A percentile compares a stretch with the other conserved stretches of the same genome.
These are phyloP conservation scores for Onychomys arenicola DNA, from an alignment of 2,797 vertebrate species.

Conservation along the genomic window DNA sequence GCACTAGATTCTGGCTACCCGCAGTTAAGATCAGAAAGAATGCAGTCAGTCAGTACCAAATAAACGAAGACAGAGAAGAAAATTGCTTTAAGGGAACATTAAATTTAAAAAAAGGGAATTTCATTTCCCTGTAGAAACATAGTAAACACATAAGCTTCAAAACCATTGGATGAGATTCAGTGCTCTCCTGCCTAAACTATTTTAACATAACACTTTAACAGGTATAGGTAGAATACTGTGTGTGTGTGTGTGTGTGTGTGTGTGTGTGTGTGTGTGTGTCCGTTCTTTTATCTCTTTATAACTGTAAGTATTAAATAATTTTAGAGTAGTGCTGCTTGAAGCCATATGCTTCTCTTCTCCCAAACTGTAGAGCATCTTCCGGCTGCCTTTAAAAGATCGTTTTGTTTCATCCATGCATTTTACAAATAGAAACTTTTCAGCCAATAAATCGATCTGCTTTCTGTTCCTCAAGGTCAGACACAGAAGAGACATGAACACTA, in stretches of 20 bases:
- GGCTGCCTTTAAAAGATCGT: not conserved
- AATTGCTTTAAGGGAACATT: conserved; percentile 26
- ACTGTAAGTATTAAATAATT: not conserved
- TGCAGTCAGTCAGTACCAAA: not conserved
- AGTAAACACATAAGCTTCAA: not conserved
- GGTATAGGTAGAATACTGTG: not conserved
- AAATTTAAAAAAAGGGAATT: not conserved
- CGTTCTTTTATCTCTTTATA: not conserved
- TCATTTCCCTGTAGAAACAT: not conserved
- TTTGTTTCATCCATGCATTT: not conserved
- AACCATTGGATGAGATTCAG: not conserved
- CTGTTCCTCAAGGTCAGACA: conserved; percentile 24
- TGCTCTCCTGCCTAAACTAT: not conserved
- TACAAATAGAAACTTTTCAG: not conserved
- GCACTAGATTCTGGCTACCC: not conserved
- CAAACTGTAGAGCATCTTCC: not conserved
- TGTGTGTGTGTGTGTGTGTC: not conserved
- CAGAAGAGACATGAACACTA: conserved; percentile 24
- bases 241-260: too few species aligned
- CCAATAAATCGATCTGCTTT: conserved; percentile 27
- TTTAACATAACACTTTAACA: not conserved
- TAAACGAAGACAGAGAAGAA: not conserved
- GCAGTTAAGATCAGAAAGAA: not conserved
- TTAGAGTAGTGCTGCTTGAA: not conserved
- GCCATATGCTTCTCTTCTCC: not conserved